A percentile compares a stretch with the other conserved stretches of the same genome.
phyloP scores from a whole-genome alignment of 1,140 invertebrate genomes.

The Musca domestica region DNA sequence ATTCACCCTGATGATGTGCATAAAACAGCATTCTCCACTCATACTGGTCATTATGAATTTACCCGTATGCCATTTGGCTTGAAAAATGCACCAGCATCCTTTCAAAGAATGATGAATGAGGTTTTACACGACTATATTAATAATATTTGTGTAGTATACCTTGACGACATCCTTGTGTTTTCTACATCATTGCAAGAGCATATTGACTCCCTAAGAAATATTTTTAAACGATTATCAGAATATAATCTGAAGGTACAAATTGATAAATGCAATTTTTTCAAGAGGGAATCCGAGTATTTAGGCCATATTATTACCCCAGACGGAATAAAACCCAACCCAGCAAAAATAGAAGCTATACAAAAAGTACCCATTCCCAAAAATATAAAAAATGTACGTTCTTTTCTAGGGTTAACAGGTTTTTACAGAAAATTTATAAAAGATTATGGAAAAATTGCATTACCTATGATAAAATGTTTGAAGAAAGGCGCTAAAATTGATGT shows the following conservation, averaged over 20 bases:
- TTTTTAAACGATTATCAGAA: not conserved
- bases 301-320: conserved; percentile 27
- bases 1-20: conserved; percentile 24
- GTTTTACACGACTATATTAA: no score
- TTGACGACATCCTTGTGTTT: no score
- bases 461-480: conserved; percentile 31
- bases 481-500: conserved; percentile 27
- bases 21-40: conserved; percentile 27
- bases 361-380: conserved; percentile 26
- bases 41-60: conserved; percentile 23
- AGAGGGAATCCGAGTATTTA: conserved; percentile 27
- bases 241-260: conserved; percentile 7
- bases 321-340: no score
- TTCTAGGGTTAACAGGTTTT: conserved; percentile 28
- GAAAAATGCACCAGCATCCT: no score
- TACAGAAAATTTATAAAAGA: conserved; percentile 31
- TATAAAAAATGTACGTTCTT: conserved; percentile 27
- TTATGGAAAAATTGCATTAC: conserved; percentile 27
- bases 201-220: not conserved
- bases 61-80: conserved; percentile 13
- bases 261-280: conserved; percentile 24
- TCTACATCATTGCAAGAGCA: no score
- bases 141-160: no score
- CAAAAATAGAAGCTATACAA: conserved; percentile 31
- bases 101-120: no score